Percentiles rank a stretch among this genome's conserved stretches.
These are phyloP conservation scores for Antitype chi DNA, from an alignment of 2,888 invertebrate species.

Conservation along the genomic window DNA sequence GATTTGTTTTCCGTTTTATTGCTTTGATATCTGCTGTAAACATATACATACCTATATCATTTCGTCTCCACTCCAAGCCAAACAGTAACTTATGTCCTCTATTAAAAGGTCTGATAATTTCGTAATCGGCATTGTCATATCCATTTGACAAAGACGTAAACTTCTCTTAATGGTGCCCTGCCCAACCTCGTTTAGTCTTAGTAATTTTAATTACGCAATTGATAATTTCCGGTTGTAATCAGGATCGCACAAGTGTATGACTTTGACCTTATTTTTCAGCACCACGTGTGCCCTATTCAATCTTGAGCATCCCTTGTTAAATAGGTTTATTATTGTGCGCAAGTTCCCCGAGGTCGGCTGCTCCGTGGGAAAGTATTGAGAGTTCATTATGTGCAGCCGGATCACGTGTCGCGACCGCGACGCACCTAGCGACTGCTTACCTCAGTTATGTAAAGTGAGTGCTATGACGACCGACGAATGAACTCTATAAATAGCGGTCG, in stretches of 20 bases:
- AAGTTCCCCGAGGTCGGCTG: constrained; percentile 72
- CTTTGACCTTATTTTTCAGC: constrained; percentile 72
- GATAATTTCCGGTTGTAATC: constrained; percentile 51
- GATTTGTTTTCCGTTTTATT: neutral
- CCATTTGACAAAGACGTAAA: constrained; percentile 2
- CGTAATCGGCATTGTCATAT: neutral
- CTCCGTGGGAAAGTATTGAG: constrained; percentile 81
- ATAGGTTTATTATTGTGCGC: constrained; percentile 77
- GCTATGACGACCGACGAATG: constrained; percentile 86
- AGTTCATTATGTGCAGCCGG: constrained; percentile 68
- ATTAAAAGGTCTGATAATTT: neutral
- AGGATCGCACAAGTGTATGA: constrained; percentile 57
- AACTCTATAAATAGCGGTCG: constrained; percentile 89
- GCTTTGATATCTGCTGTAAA: neutral
- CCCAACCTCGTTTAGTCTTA: constrained; percentile 14
- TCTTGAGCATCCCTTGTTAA: constrained; percentile 71
- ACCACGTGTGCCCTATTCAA: constrained; percentile 58
- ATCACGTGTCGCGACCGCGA: constrained; percentile 77
- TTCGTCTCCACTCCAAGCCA: neutral
- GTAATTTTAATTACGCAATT: constrained; percentile 39
- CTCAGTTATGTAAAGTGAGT: constrained; percentile 88
- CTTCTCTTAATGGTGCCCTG: constrained; percentile 12
- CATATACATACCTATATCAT: neutral
- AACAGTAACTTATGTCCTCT: neutral
- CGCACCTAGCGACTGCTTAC: constrained; percentile 81